phyloP scores from a whole-genome alignment of 2,888 invertebrate species.

The Aleiodes testaceus region DNA sequence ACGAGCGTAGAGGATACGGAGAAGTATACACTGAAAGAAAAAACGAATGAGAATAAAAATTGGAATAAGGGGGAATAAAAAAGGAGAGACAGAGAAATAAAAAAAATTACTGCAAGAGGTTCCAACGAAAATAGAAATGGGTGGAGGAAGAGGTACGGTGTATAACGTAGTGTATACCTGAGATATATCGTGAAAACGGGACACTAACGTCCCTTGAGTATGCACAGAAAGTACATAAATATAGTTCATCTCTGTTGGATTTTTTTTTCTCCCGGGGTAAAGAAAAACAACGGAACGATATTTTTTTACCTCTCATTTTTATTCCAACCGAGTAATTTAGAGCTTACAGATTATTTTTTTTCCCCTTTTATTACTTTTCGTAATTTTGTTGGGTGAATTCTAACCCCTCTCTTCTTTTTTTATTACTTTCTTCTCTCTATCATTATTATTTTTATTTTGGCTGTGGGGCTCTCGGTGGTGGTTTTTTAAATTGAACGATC shows the following conservation, averaged over 20 bases:
- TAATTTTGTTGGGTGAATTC: slow-evolving; percentile 5
- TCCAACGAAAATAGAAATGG: slow-evolving; percentile 32
- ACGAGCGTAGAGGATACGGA: slow-evolving; percentile 42
- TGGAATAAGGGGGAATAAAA: slow-evolving; percentile 23
- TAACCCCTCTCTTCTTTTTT: not conserved
- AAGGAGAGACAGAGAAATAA: slow-evolving; percentile 6
- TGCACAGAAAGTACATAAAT: slow-evolving; percentile 57
- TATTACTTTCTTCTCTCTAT: not conserved
- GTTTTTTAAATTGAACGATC: slow-evolving; percentile 48
- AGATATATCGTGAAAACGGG: slow-evolving; percentile 51
- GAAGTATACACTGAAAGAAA: slow-evolving; percentile 31
- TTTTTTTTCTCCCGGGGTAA: not conserved
- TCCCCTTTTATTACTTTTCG: slow-evolving; percentile 27
- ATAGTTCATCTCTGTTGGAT: slow-evolving; percentile 47
- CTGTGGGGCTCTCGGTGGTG: slow-evolving; percentile 21
- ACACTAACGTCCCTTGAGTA: slow-evolving; percentile 57
- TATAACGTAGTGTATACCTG: slow-evolving; percentile 43
- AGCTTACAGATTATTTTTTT: slow-evolving; percentile 46
- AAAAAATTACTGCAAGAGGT: slow-evolving; percentile 24
- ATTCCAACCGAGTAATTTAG: slow-evolving; percentile 44
- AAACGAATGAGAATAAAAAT: slow-evolving; percentile 5
- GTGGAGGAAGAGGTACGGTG: slow-evolving; percentile 27
- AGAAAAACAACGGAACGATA: too few relatives aligned
- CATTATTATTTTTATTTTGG: not conserved
- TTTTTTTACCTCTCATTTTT: slow-evolving; percentile 37